A percentile compares a stretch with the other conserved stretches of the same genome.
Conservation (phyloP, 2,888 invertebrate genomes). For the Oscheius sp. region DNA sequence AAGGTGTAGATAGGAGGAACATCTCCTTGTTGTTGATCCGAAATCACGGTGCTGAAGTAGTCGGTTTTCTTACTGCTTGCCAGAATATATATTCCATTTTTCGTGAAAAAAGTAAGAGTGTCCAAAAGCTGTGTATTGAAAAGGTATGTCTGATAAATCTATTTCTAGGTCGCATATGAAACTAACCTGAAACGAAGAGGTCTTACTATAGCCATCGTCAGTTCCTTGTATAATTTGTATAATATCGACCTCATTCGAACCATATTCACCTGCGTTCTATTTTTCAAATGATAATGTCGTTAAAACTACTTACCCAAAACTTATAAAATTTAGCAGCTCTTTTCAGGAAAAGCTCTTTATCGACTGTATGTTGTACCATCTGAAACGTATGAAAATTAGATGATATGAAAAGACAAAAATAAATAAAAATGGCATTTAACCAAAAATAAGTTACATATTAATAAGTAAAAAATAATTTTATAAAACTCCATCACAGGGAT, state of each 20-base stretch:
- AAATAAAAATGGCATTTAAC: background rate
- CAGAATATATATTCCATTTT: conserved; percentile 85
- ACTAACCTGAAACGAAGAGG: conserved; percentile 26
- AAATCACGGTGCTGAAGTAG: conserved; percentile 89
- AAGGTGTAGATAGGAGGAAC: conserved; percentile 87
- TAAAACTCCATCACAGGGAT: background rate
- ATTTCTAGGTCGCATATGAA: background rate
- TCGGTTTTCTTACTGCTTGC: conserved; percentile 98
- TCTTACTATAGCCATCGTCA: conserved; percentile 29
- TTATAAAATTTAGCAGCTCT: conserved; percentile 59
- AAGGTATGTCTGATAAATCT: conserved; percentile 85
- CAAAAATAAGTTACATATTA: background rate
- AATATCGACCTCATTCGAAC: conserved; percentile 20
- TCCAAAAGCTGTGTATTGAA: conserved; percentile 96
- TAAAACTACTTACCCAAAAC: conserved; percentile 57
- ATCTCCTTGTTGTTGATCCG: conserved; percentile 79
- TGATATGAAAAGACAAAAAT: background rate
- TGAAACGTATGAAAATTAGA: background rate
- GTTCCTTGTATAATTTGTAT: conserved; percentile 16
- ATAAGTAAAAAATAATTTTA: conserved; percentile 6
- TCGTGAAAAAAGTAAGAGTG: conserved; percentile 90
- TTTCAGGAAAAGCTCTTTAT: conserved; percentile 53
- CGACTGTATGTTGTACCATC: conserved; percentile 36
- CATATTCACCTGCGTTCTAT: conserved; percentile 28
- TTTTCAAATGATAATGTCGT: background rate